phyloP scores from a whole-genome alignment of 2,888 invertebrate species.

The Caenorhabditis uteleia region DNA sequence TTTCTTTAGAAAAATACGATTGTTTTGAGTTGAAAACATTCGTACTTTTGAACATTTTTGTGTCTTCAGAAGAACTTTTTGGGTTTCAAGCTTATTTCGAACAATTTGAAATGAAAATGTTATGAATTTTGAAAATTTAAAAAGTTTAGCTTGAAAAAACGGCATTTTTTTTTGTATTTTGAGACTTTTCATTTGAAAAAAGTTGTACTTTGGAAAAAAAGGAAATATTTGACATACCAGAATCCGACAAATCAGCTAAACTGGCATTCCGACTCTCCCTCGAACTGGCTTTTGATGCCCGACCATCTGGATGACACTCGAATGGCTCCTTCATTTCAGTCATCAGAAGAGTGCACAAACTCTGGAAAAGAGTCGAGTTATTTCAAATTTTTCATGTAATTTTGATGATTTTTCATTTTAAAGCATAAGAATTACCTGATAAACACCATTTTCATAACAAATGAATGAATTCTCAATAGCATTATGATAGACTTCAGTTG shows the following conservation, averaged over 20 bases:
- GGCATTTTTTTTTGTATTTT: too few relatives aligned
- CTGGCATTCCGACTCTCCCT: constrained; percentile 56
- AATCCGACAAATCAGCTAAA: constrained; percentile 59
- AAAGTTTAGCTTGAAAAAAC: too few relatives aligned
- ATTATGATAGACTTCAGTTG: constrained; percentile 20
- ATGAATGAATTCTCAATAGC: constrained; percentile 38
- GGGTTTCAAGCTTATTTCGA: too few relatives aligned
- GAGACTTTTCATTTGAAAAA: too few relatives aligned
- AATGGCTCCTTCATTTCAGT: constrained; percentile 85
- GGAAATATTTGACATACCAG: constrained; percentile 15
- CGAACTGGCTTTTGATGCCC: constrained; percentile 55
- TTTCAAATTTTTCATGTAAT: too few relatives aligned
- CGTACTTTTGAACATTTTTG: too few relatives aligned
- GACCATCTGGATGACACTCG: constrained; percentile 41
- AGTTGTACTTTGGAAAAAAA: too few relatives aligned
- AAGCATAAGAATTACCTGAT: constrained; percentile 29
- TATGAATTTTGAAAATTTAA: too few relatives aligned
- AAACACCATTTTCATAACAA: constrained; percentile 43
- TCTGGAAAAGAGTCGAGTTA: constrained; percentile 74
- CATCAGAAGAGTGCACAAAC: constrained; percentile 89
- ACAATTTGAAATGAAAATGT: too few relatives aligned
- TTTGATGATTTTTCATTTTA: background rate
- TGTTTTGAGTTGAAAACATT: too few relatives aligned
- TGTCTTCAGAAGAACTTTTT: too few relatives aligned
- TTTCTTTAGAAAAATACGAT: too few relatives aligned